phyloP scores from a whole-genome alignment of 1,140 invertebrate species.

The Popillia japonica region DNA sequence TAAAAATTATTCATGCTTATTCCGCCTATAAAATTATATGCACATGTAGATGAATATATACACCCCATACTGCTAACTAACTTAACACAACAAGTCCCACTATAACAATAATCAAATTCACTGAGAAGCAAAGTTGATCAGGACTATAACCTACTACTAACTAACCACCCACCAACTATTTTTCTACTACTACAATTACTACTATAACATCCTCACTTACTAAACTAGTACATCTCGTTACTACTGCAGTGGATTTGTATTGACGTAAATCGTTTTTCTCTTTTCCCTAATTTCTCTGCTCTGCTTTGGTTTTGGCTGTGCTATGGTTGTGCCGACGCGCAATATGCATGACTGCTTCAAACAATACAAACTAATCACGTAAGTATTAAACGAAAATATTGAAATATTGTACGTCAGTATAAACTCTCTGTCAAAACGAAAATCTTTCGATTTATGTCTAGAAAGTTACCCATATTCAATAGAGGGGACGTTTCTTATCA shows the following conservation, averaged over 20 bases:
- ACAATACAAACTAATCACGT: slow-evolving; percentile 70
- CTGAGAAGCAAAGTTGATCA: slow-evolving; percentile 57
- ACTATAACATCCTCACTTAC: slow-evolving; percentile 12
- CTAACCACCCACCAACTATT: slow-evolving; percentile 35
- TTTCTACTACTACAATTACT: slow-evolving; percentile 25
- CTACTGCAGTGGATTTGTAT: slow-evolving; percentile 56
- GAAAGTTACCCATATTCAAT: background rate
- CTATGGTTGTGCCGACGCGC: slow-evolving; percentile 71
- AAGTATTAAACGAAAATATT: slow-evolving; percentile 67
- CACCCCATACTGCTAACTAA: slow-evolving; percentile 1
- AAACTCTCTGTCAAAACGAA: background rate
- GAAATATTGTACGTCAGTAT: slow-evolving; percentile 24
- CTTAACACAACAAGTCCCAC: background rate
- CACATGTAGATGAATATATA: slow-evolving; percentile 14
- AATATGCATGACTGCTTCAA: slow-evolving; percentile 75
- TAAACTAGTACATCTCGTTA: slow-evolving; percentile 42
- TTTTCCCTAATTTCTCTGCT: slow-evolving; percentile 78
- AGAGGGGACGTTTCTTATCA: background rate
- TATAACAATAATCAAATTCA: slow-evolving; percentile 38
- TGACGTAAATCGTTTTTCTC: slow-evolving; percentile 69
- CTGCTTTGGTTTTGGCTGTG: slow-evolving; percentile 75
- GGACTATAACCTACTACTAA: slow-evolving; percentile 46
- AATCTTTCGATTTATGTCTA: background rate
- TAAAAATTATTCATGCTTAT: background rate
- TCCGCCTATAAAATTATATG: background rate